Conservation (phyloP, 2,888 invertebrate genomes). For the Mimachlamys varia region DNA sequence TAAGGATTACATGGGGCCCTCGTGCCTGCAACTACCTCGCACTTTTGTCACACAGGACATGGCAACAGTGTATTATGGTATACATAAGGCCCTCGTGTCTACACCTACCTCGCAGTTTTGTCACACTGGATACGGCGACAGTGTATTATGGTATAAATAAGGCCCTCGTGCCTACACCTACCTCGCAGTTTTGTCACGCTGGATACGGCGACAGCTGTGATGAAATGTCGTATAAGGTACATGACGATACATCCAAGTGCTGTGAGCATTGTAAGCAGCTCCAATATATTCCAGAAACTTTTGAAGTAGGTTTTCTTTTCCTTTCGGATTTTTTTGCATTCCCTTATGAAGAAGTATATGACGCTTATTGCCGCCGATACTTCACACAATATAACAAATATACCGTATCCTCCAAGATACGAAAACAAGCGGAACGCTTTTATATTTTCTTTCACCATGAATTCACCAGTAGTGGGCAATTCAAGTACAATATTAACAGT, state of each 20-base stretch:
- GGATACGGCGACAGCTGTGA: constrained; percentile 60
- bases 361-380: constrained; percentile 59
- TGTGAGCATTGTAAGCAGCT: constrained; percentile 61
- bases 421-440: constrained; percentile 67
- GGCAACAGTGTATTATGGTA: no score
- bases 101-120: constrained; percentile 63
- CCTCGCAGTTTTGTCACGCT: constrained; percentile 66
- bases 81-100: no score
- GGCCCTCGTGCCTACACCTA: constrained; percentile 45
- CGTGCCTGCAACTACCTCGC: constrained; percentile 57
- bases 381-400: constrained; percentile 64
- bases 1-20: no score
- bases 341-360: constrained; percentile 61
- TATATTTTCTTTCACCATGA: constrained; percentile 56
- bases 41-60: constrained; percentile 61
- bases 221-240: constrained; percentile 68
- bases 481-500: constrained; percentile 66
- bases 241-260: constrained; percentile 64
- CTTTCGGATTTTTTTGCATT: constrained; percentile 58
- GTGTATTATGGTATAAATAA: no score
- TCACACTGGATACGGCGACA: constrained; percentile 60
- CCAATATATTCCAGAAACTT: constrained; percentile 69
- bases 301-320: constrained; percentile 58
- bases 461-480: constrained; percentile 60
- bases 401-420: constrained; percentile 67